Evolutionary conservation across 2,888 invertebrate genomes (phyloP), one percentile per base, ranked within the genome.

Genomic region (Amorpha juglandis): DNA sequence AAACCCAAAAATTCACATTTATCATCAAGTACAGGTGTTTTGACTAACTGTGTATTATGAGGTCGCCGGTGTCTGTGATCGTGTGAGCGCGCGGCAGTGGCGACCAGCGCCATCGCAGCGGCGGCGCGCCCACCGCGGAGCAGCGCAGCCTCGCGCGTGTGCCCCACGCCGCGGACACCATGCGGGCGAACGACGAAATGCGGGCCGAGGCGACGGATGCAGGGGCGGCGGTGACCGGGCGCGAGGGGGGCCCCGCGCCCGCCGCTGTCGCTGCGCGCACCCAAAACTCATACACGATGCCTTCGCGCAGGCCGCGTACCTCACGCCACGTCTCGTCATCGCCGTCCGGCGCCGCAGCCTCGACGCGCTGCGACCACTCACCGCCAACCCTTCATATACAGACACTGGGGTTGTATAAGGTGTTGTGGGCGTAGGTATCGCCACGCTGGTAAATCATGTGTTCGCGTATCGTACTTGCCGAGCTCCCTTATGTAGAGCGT

Each of bases 231-330:
- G 94, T 90, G 63, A 95, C 95, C 62, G 94, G 93, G 7, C 94
- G 89, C 64, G 95, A 95, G 52, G 95, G 87, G 66, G 95, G 94
- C 0, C 95, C 95, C 80, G 96, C 95, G 33, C 97, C 86, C 62
- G 82, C 82, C 71, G 96, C 96, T 14, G 96, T 76, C 50, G 78
- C 76, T 73, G 95, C 97, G 52, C 97, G 95, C 67, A 97, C 96
- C 96, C 97, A 97, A 88, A 98, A 96, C 88, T 97, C 96, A 87
- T 98, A 97, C 71, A 95, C 94, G 75, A 96, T 95, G 81, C 95
- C 94, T 79, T 95, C 95, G 68, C 95, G 94, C 77, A 97, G 92
- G 67, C 95, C 95, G 64, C 95, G 93, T 71, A 96, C 95, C 83
- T 96, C 96, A 74, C 94, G 95, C 74, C 94, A 93, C 75, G 95